A percentile compares a stretch with the other conserved stretches of the same genome.
phyloP scores from a whole-genome alignment of 2,113 vertebrate species.

The Ornithorhynchus anatinus region DNA sequence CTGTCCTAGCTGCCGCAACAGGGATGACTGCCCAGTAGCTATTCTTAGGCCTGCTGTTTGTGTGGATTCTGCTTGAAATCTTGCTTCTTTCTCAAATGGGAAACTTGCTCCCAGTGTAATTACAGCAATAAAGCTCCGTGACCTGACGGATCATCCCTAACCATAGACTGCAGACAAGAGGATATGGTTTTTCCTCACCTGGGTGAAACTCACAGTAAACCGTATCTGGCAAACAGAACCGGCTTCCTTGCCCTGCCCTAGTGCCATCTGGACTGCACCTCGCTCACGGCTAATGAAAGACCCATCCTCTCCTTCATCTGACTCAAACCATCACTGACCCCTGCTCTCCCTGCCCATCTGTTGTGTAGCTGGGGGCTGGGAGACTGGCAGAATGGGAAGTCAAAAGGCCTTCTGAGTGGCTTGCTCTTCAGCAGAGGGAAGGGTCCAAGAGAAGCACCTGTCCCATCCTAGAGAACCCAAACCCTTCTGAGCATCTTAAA shows the following conservation, averaged over 20 bases:
- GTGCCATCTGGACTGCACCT: neutral
- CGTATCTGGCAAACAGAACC: neutral
- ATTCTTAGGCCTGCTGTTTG: conserved; percentile 27
- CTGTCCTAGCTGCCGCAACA: neutral
- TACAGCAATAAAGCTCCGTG: conserved; percentile 41
- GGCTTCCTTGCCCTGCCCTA: conserved; percentile 4
- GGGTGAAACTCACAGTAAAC: conserved; percentile 9
- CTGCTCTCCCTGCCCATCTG: neutral
- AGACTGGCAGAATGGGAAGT: too few relatives aligned
- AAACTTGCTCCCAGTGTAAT: conserved; percentile 65
- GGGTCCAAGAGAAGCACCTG: too few relatives aligned
- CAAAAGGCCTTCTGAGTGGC: too few relatives aligned
- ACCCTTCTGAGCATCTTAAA: too few relatives aligned
- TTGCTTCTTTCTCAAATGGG: conserved; percentile 35
- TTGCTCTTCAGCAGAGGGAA: too few relatives aligned
- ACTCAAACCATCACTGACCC: too few relatives aligned
- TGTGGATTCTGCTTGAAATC: conserved; percentile 53
- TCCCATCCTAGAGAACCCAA: too few relatives aligned
- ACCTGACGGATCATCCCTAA: conserved; percentile 35
- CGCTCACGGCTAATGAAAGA: too few relatives aligned
- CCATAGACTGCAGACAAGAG: conserved; percentile 11
- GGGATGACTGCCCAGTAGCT: neutral
- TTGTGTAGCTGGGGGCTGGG: too few relatives aligned
- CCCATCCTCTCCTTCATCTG: too few relatives aligned
- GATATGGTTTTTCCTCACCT: conserved; percentile 39